Evolutionary conservation across 2,888 invertebrate species (phyloP), one percentile per base, ranked within the genome.

Genomic region (Proisotoma minuta): DNA sequence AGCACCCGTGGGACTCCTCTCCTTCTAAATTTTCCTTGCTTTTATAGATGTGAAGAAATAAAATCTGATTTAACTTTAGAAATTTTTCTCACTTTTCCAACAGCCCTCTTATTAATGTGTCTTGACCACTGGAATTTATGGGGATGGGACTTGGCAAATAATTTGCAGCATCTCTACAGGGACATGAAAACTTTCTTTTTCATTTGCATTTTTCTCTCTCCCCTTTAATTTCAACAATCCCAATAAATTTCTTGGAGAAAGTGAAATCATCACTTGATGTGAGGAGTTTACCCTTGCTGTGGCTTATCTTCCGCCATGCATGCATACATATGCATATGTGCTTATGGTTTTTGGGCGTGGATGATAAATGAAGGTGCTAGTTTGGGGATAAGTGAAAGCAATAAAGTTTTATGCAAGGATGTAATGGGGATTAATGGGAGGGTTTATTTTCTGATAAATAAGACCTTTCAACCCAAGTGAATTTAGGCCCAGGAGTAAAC

Each of bases 361-460:
- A 54, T 54, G 54, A 54, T 54, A 54, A 54, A 54, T 54, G 54
- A 54, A 18, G 27, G 4, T 12, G 3, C 39, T 54, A 34, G 18
- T 39, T 52, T 52, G 28, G 4, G 5, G 39, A 54, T 54, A 54
- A 54, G 54, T 54, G 54, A 54, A 54, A 54, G 54, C 54, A 54
- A 39, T 54, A 54, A 54, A 54, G 39, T 54, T 54, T 54, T 54
- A 54, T 54, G 54, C 54, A 54, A 54, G 49, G 20, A 24, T 54
- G 54, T 54, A 54, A 54, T 54, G 54, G 54, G 54, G 54, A 54
- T 54, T 54, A 54, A 54, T 54, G 54, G 54, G 27, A n/a, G 34
- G 54, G 54, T 39, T 54, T 54, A 54, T 54, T 54, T 54, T 54
- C 54, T 54, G 54, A 54, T 54, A 54, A 54, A 54, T 54, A 54